A percentile compares a stretch with the other conserved stretches of the same genome.
phyloP scores from a whole-genome alignment of 2,113 vertebrate species.

The Thalassarche chlororhynchos region DNA sequence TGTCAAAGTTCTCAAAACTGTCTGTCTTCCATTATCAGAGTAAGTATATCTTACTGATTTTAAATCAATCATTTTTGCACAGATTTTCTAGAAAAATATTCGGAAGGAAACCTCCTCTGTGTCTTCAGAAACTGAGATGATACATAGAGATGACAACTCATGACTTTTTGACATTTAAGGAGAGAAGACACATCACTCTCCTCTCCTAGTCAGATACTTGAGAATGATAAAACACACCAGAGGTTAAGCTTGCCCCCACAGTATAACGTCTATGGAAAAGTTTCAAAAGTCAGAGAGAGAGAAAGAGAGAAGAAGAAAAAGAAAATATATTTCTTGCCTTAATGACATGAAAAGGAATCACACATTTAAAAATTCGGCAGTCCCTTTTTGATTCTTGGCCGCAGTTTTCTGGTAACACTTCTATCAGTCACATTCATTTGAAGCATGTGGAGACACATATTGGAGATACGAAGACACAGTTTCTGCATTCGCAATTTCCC shows the following conservation, averaged over 20 bases:
- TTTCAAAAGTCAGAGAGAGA: not conserved
- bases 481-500: slow-evolving; percentile 25
- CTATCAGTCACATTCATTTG: slow-evolving; percentile 44
- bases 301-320: not conserved
- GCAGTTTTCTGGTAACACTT: slow-evolving; percentile 24
- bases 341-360: slow-evolving; percentile 19
- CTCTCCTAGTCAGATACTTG: not conserved
- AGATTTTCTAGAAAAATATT: not conserved
- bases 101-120: not conserved
- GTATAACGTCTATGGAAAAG: not conserved
- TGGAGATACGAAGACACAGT: not conserved
- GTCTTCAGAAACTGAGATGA: not conserved
- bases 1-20: not conserved
- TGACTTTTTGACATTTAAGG: slow-evolving; percentile 38
- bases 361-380: slow-evolving; percentile 29
- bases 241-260: slow-evolving; percentile 8
- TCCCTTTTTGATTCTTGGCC: not conserved
- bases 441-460: not conserved
- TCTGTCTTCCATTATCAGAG: not conserved
- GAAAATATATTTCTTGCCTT: not conserved
- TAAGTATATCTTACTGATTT: not conserved
- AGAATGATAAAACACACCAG: not conserved
- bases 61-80: not conserved
- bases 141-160: not conserved
- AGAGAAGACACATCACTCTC: not conserved